Evolutionary conservation across 1,140 invertebrate species (phyloP).

Genomic region (Physella acuta): DNA sequence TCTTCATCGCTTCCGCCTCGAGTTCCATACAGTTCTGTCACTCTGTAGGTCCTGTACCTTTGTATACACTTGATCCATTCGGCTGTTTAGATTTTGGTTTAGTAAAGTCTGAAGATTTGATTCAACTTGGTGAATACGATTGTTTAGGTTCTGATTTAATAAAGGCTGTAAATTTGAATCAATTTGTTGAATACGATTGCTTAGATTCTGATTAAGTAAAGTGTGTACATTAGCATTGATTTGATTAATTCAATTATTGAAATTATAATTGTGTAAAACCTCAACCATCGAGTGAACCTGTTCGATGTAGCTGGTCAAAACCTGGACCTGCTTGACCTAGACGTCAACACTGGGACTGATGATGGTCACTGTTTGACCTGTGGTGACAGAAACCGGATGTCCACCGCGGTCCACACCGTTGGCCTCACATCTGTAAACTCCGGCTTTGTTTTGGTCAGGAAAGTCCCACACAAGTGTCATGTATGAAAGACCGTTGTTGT

Average conservation of each 20-base stretch:
- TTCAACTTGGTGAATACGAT: too few species aligned
- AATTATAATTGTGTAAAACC: background rate
- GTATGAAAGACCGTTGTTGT: background rate
- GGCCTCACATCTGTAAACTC: background rate
- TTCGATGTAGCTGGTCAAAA: background rate
- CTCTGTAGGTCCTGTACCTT: background rate
- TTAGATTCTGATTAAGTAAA: background rate
- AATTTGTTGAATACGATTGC: too few species aligned
- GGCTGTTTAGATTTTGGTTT: too few species aligned
- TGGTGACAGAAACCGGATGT: background rate
- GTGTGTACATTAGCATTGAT: too few species aligned
- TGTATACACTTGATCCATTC: background rate
- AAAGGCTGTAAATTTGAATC: too few species aligned
- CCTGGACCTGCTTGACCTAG: background rate
- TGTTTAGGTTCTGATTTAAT: too few species aligned
- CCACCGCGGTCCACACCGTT: background rate
- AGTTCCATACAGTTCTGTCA: background rate
- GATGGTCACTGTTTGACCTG: background rate
- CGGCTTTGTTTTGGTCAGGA: background rate
- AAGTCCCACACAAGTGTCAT: background rate
- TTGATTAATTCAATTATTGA: too few species aligned
- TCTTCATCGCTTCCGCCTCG: background rate
- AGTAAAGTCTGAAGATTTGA: too few species aligned
- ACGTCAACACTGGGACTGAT: background rate
- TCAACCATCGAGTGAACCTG: background rate